These are phyloP conservation scores for Bolinopsis microptera DNA, from an alignment of 37 sponge, comb jelly and placozoan genomes.

Conservation along the genomic window DNA sequence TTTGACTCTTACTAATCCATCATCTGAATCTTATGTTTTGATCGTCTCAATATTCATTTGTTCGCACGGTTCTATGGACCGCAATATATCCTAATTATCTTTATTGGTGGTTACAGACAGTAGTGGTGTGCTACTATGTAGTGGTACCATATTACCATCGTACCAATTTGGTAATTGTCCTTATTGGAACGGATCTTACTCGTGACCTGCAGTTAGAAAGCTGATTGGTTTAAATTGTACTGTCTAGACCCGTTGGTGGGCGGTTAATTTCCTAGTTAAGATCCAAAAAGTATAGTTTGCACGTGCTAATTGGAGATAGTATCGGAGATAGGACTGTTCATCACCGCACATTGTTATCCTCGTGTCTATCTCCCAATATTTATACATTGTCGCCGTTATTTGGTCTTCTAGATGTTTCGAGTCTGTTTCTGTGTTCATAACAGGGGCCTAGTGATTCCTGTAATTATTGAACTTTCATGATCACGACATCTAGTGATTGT, in stretches of 20 bases:
- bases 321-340: neutral
- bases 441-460: no score
- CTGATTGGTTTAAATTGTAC: neutral
- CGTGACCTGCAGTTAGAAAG: neutral
- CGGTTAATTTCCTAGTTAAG: neutral
- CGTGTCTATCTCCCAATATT: no score
- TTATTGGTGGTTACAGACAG: neutral
- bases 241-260: neutral
- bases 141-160: neutral
- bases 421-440: no score
- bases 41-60: no score
- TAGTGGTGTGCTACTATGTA: neutral
- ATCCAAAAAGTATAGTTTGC: neutral
- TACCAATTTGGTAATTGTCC: neutral
- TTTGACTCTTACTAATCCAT: no score
- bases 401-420: no score
- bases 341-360: no score
- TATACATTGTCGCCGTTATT: no score
- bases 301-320: neutral
- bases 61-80: neutral
- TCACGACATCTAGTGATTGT: no score
- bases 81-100: neutral
- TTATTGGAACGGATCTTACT: neutral
- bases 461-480: no score
- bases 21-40: no score